Evolutionary conservation across 1,140 invertebrate genomes (phyloP).

Genomic region (Eumaeus atala): DNA sequence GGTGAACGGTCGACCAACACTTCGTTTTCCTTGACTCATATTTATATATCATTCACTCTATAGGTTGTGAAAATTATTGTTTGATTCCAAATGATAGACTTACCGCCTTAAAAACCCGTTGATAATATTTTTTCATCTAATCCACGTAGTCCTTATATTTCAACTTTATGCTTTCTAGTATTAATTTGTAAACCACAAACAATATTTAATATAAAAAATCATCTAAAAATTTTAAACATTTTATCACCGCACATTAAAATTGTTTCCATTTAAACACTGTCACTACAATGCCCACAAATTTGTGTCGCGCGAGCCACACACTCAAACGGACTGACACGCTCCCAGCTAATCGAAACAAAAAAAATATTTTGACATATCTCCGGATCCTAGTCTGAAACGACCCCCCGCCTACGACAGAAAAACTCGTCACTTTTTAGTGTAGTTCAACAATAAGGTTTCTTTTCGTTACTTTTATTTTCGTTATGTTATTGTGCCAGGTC

Average conservation of each 20-base stretch:
- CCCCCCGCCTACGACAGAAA: conserved; percentile 27
- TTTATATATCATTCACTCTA: no score
- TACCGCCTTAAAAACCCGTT: no score
- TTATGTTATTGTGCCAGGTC: conserved; percentile 21
- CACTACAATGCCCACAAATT: conserved; percentile 21
- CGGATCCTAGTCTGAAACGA: conserved; percentile 39
- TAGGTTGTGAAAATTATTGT: no score
- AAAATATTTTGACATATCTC: conserved; percentile 48
- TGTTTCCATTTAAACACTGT: not conserved
- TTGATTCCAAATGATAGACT: no score
- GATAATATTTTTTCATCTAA: no score
- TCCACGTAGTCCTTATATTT: no score
- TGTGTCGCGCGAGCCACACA: conserved; percentile 29
- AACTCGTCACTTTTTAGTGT: conserved; percentile 17
- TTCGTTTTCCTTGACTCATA: no score
- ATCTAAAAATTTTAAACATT: not conserved
- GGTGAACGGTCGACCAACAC: no score
- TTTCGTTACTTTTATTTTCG: conserved; percentile 21
- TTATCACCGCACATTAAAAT: not conserved
- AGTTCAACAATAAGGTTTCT: conserved; percentile 21
- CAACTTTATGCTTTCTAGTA: no score
- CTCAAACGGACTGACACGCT: conserved; percentile 29
- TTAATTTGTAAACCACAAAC: no score
- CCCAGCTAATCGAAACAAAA: conserved; percentile 38
- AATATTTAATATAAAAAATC: no score